These are phyloP conservation scores for Hippasteria phrygiana DNA, from an alignment of 53 echinoderm and acorn worm species.

Conservation along the genomic window DNA sequence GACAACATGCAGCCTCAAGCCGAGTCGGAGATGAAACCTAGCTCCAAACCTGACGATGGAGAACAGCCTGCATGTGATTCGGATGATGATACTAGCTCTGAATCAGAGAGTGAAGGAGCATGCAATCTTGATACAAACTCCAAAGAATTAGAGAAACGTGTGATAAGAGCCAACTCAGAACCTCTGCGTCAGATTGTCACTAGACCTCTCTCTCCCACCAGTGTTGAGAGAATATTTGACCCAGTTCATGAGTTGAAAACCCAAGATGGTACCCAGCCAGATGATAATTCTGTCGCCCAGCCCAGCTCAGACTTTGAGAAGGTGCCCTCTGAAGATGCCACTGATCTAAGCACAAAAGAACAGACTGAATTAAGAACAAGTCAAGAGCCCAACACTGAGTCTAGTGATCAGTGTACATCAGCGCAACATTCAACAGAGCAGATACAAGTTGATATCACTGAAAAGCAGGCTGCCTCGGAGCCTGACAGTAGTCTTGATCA, in stretches of 20 bases:
- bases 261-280: background rate
- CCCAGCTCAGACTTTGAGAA: background rate
- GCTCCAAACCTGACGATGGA: background rate
- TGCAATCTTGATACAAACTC: background rate
- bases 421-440: background rate
- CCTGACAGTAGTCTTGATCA: background rate
- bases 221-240: background rate
- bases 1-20: background rate
- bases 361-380: background rate
- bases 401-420: background rate
- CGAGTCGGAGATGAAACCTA: background rate
- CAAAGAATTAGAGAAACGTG: background rate
- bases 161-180: background rate
- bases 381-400: background rate
- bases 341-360: background rate
- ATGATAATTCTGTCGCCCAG: no score
- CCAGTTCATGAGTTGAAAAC: background rate
- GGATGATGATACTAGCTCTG: conserved; percentile 19
- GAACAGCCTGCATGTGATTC: conserved; percentile 8
- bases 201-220: background rate
- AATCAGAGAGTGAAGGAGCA: conserved; percentile 28
- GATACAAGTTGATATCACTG: background rate
- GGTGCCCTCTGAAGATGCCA: background rate
- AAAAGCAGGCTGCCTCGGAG: background rate
- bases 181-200: background rate